Evolutionary conservation across 2,797 vertebrate genomes (phyloP).

Genomic region (Oryzias sinensis): DNA sequence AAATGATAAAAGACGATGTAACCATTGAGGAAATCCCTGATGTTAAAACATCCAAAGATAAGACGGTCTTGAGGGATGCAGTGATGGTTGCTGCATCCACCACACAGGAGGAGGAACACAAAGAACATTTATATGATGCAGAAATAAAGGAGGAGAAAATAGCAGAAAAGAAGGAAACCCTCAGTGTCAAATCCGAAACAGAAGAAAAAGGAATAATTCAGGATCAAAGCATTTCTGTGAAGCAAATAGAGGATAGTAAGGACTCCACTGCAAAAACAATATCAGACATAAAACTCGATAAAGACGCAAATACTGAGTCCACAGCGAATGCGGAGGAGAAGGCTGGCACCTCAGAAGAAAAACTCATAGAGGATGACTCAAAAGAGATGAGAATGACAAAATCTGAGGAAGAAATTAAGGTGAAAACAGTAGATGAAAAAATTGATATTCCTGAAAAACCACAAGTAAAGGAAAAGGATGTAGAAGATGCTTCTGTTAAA

Average conservation of each 20-base stretch:
- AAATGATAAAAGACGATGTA: slow-evolving; percentile 25
- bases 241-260: slow-evolving; percentile 32
- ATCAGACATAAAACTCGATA: slow-evolving; percentile 21
- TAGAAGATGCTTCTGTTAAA: slow-evolving; percentile 20
- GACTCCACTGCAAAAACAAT: slow-evolving; percentile 16
- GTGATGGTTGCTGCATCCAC: slow-evolving; percentile 6
- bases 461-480: slow-evolving; percentile 13
- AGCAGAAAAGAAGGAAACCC: slow-evolving; percentile 19
- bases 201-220: slow-evolving; percentile 25
- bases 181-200: slow-evolving; percentile 21
- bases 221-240: slow-evolving; percentile 11
- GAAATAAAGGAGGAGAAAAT: slow-evolving; percentile 32
- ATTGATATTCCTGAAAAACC: slow-evolving; percentile 12
- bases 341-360: slow-evolving; percentile 23
- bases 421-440: slow-evolving; percentile 35
- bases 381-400: slow-evolving; percentile 35
- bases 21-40: slow-evolving; percentile 11
- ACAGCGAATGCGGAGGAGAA: slow-evolving; percentile 22
- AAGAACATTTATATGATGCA: slow-evolving; percentile 27
- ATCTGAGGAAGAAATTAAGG: slow-evolving; percentile 21
- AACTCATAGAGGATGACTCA: slow-evolving; percentile 27
- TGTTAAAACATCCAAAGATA: slow-evolving; percentile 21
- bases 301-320: slow-evolving; percentile 18
- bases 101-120: slow-evolving; percentile 14
- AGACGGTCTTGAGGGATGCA: slow-evolving; percentile 19